These are phyloP conservation scores for Balaenoptera acutorostrata DNA, from an alignment of 2,113 vertebrate genomes.

Conservation along the genomic window DNA sequence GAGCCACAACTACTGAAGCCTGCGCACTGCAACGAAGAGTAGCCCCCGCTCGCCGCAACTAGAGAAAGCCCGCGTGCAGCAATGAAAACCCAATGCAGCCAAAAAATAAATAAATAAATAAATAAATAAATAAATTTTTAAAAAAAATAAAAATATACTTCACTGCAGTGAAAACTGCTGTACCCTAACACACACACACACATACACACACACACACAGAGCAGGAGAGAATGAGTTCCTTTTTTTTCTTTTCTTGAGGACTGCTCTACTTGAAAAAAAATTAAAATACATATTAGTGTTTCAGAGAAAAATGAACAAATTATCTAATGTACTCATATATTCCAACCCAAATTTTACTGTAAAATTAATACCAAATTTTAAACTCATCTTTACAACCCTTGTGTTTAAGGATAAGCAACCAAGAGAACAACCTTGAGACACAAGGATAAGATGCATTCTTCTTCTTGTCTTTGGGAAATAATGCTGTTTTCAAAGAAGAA, in stretches of 20 bases:
- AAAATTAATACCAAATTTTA: conserved; percentile 20
- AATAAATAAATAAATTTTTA: no score
- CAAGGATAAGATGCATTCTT: neutral
- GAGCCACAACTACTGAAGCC: no score
- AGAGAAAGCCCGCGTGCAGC: no score
- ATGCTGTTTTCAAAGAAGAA: neutral
- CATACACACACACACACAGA: fast-evolving
- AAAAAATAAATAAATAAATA: no score
- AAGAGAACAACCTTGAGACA: neutral
- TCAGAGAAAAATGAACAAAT: neutral
- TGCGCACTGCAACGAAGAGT: no score
- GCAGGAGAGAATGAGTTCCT: neutral
- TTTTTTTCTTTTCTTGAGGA: neutral
- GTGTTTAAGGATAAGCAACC: neutral
- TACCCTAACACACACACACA: no score
- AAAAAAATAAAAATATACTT: neutral
- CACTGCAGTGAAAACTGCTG: neutral
- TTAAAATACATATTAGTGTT: neutral
- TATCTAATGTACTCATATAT: neutral
- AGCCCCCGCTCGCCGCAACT: no score
- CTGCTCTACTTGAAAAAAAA: neutral
- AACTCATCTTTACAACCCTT: neutral
- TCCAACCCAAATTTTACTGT: neutral
- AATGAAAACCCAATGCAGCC: no score
- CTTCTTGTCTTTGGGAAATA: neutral